Base-by-base conservation (phyloP, 1,140 invertebrate genomes). In the Plutomurus gul region DNA sequence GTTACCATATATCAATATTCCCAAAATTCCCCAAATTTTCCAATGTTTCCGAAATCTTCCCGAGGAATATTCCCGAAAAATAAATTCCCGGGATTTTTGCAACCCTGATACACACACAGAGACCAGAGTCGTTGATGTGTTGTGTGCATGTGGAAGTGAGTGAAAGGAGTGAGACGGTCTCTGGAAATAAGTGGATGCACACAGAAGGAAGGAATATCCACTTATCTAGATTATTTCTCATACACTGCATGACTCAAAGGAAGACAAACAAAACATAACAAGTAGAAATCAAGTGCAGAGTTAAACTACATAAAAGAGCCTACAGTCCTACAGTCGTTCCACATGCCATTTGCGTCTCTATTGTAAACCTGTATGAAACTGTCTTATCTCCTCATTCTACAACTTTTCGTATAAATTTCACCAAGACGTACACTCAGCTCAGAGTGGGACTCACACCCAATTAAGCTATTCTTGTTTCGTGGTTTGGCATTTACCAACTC, bases 401-500 rank as follows among this genome's bases (percentile, higher is more conserved):
- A 83, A 83, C 80, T 83, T 83, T 83, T 80, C 80, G 78, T 80
- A 83, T 83, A 82, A 83, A 82, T 83, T 80, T 82, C 75, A 76
- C 51, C 75, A 76, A 37, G 75, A 76, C 71, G 40, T 39, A 75
- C 73, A 80, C 46, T 30, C 37, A 33, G 51, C 33, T 56, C 43
- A 43, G 75, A 73, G 75, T 51, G 71, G 33, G 37, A 49, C 80
- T 81, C 76, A 78, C 73, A 81, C 82, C 75, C 78, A 83, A 79
- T 83, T 81, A 83, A 79, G 76, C 77, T 76, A 65, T 77, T 79
- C 82, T 77, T 83, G 82, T 82, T 81, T 82, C 70, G 82, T 77
- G 82, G 82, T 80, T 82, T 75, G 36, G 16, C 72, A 47, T 74
- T 47, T 43, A 47, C 22, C 72, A 74, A 33, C 46, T 47, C 43